A percentile compares a stretch with the other conserved stretches of the same genome.
Evolutionary conservation across 2,113 vertebrate species (phyloP).

Genomic region (Grammomys surdaster): DNA sequence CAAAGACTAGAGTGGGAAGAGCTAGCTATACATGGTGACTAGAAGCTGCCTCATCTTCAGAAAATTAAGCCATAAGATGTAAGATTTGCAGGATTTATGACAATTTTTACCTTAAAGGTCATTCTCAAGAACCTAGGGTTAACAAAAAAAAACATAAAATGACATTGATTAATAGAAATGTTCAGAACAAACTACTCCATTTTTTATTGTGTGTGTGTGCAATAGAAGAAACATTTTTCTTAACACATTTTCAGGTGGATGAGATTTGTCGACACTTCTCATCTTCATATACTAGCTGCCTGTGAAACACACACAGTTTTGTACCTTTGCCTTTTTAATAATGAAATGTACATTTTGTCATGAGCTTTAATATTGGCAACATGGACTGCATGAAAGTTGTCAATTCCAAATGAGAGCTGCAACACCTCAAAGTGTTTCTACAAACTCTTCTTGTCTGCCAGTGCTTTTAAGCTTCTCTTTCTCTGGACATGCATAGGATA

Average conservation of each 20-base stretch:
- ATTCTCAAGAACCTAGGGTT: conserved; percentile 8
- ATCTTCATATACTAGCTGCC: background rate
- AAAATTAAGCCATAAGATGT: conserved; percentile 18
- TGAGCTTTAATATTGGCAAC: background rate
- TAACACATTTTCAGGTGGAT: conserved; percentile 29
- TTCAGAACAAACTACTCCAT: background rate
- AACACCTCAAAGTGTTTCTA: conserved; percentile 44
- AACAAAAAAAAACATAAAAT: conserved; percentile 9
- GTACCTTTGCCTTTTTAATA: background rate
- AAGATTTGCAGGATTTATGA: background rate
- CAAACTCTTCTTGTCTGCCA: conserved; percentile 10
- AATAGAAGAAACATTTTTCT: background rate
- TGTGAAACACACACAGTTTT: background rate
- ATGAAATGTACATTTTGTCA: background rate
- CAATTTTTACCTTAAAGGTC: conserved; percentile 4
- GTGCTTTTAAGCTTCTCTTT: conserved; percentile 63
- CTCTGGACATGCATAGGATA: background rate
- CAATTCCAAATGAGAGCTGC: conserved; percentile 1
- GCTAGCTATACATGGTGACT: background rate
- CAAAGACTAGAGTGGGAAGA: background rate
- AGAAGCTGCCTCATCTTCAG: background rate
- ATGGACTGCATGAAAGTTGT: background rate
- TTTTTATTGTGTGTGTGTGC: background rate
- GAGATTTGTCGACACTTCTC: background rate
- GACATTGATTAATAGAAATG: conserved; percentile 5